Percentiles rank a stretch among this genome's conserved stretches.
Evolutionary conservation across 2,888 invertebrate genomes (phyloP).

Genomic region (Sicus ferrugineus): DNA sequence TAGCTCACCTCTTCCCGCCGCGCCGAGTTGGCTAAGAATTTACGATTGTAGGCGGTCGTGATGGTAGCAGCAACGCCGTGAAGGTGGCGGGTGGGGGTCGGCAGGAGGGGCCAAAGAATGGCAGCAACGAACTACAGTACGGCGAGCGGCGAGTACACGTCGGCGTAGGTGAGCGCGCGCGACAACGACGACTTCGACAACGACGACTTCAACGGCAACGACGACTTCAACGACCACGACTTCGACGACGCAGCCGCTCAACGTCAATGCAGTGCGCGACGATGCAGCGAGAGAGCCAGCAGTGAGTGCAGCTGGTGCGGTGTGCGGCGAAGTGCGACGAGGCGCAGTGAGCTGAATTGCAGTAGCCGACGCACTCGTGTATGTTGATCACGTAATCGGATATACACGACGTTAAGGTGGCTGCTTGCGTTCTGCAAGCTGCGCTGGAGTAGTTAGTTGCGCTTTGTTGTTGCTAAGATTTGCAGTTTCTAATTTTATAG

Average conservation of each 20-base stretch:
- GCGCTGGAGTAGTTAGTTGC: background rate
- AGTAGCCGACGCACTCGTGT: slow-evolving; percentile 10
- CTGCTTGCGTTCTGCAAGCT: background rate
- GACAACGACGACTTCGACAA: background rate
- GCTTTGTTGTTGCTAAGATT: slow-evolving; percentile 12
- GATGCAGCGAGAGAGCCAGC: background rate
- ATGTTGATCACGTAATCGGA: slow-evolving; percentile 32
- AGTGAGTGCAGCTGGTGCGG: background rate
- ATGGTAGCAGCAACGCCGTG: background rate
- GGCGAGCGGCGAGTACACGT: background rate
- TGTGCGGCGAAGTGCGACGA: background rate
- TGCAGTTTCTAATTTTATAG: slow-evolving; percentile 18
- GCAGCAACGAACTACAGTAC: slow-evolving; percentile 1
- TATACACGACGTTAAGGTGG: background rate
- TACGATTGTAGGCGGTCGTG: slow-evolving; percentile 26
- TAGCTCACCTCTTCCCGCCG: slow-evolving; percentile 3
- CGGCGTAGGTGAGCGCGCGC: background rate
- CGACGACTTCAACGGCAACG: background rate
- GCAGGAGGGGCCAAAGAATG: background rate
- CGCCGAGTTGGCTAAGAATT: slow-evolving; percentile 24
- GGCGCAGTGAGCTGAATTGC: background rate
- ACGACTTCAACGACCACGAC: slow-evolving; percentile 9
- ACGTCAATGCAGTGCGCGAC: background rate
- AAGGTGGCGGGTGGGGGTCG: too few relatives aligned
- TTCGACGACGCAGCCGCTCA: background rate